A percentile compares a stretch with the other conserved stretches of the same genome.
Conservation (phyloP, 1,140 invertebrate genomes). For the Megalonaias nervosa region DNA sequence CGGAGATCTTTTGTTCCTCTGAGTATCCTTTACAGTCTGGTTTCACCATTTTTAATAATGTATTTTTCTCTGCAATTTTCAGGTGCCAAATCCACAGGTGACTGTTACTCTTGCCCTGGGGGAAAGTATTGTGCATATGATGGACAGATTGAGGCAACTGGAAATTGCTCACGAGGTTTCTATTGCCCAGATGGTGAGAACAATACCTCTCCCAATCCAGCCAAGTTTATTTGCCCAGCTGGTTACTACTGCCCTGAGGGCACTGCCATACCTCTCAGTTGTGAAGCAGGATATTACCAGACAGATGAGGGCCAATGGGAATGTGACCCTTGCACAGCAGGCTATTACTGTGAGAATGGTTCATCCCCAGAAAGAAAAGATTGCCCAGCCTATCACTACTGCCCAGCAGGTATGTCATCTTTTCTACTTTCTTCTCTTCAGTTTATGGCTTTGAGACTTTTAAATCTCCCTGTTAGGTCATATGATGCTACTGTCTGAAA, state of each 20-base stretch:
- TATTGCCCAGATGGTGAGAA: slow-evolving; percentile 66
- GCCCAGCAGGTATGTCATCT: slow-evolving; percentile 54
- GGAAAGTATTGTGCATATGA: slow-evolving; percentile 62
- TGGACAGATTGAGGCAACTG: slow-evolving; percentile 58
- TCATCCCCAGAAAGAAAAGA: slow-evolving; percentile 44
- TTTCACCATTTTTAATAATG: background rate
- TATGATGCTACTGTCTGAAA: no score
- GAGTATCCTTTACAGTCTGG: background rate
- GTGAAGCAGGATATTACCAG: slow-evolving; percentile 57
- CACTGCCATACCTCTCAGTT: slow-evolving; percentile 44
- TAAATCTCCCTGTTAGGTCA: no score
- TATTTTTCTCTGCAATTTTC: slow-evolving; percentile 4
- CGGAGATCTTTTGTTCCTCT: no score
- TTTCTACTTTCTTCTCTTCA: background rate
- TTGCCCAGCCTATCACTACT: slow-evolving; percentile 62
- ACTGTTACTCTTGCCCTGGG: slow-evolving; percentile 63
- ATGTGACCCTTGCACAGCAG: slow-evolving; percentile 62
- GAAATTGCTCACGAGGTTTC: slow-evolving; percentile 58
- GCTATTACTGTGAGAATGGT: slow-evolving; percentile 61
- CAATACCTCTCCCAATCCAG: slow-evolving; percentile 50
- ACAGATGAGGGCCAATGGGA: slow-evolving; percentile 46
- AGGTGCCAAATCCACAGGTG: slow-evolving; percentile 55
- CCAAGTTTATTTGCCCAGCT: slow-evolving; percentile 55
- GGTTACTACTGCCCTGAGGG: slow-evolving; percentile 59
- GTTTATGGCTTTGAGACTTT: no score